Percentiles rank a stretch among this genome's conserved stretches.
Evolutionary conservation across 92 coral and sea anemone species (phyloP).

Genomic region (Pocillopora meandrina): DNA sequence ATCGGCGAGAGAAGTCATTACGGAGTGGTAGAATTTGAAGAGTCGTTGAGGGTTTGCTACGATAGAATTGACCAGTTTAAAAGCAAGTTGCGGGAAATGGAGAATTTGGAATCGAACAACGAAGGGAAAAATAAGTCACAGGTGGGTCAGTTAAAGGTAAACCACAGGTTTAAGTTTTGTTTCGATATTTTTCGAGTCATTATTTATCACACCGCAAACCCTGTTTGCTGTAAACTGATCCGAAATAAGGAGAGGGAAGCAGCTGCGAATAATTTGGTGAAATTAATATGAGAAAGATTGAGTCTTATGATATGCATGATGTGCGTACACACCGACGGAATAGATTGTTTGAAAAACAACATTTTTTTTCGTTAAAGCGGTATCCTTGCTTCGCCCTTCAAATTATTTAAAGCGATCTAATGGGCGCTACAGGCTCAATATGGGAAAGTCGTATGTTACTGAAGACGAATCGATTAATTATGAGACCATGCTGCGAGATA

Average conservation of each 20-base stretch:
- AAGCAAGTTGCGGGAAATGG: conserved; percentile 47
- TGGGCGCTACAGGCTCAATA: background rate
- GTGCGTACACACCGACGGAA: background rate
- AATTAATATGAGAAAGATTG: background rate
- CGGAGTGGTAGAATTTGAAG: conserved; percentile 71
- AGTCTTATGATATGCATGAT: background rate
- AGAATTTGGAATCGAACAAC: conserved; percentile 31
- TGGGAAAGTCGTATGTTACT: background rate
- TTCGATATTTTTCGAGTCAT: conserved; percentile 17
- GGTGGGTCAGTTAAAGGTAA: conserved; percentile 27
- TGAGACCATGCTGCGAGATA: background rate
- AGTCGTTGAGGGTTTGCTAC: conserved; percentile 67
- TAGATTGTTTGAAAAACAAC: background rate
- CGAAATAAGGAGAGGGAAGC: background rate
- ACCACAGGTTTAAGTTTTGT: background rate
- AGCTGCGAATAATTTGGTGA: conserved; percentile 16
- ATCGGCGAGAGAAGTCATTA: conserved; percentile 62
- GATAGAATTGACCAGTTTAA: conserved; percentile 67
- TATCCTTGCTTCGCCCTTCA: background rate
- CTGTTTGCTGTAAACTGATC: conserved; percentile 18
- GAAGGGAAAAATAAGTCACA: conserved; percentile 58
- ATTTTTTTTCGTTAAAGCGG: background rate
- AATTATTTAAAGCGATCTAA: background rate
- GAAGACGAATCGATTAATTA: background rate
- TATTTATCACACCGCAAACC: background rate